A percentile compares a stretch with the other conserved stretches of the same genome.
These are phyloP conservation scores for Reticulitermes speratus DNA, from an alignment of 1,140 invertebrate species.

Conservation along the genomic window DNA sequence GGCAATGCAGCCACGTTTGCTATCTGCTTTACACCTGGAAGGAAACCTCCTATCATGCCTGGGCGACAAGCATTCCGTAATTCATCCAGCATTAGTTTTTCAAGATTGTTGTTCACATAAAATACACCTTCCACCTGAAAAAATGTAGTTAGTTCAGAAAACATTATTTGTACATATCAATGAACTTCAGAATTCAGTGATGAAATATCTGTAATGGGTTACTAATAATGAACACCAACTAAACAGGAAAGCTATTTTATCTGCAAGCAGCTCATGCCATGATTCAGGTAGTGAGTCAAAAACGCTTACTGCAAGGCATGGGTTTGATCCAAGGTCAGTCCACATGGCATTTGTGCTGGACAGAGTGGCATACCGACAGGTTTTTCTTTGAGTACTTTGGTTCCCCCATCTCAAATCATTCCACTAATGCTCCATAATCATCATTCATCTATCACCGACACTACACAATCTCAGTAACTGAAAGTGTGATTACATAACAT, in stretches of 20 bases:
- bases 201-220: conserved; percentile 22
- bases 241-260: neutral
- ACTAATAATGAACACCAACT: conserved; percentile 27
- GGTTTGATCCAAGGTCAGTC: no score
- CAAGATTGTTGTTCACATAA: conserved; percentile 92
- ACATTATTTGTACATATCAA: neutral
- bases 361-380: no score
- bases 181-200: conserved; percentile 24
- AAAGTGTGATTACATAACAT: no score
- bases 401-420: no score
- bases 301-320: no score
- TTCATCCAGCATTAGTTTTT: conserved; percentile 98
- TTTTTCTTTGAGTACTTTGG: no score
- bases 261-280: no score
- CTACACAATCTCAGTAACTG: no score
- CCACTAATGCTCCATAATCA: no score
- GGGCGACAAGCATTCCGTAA: conserved; percentile 85
- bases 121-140: conserved; percentile 94
- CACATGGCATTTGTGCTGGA: no score
- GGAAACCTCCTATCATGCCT: conserved; percentile 89
- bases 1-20: conserved; percentile 98
- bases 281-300: no score
- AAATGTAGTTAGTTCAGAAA: neutral
- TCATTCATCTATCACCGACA: no score
- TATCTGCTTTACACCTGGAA: conserved; percentile 99